These are phyloP conservation scores for Zaprionus lachaisei DNA, from an alignment of 1,140 invertebrate genomes.

Conservation along the genomic window DNA sequence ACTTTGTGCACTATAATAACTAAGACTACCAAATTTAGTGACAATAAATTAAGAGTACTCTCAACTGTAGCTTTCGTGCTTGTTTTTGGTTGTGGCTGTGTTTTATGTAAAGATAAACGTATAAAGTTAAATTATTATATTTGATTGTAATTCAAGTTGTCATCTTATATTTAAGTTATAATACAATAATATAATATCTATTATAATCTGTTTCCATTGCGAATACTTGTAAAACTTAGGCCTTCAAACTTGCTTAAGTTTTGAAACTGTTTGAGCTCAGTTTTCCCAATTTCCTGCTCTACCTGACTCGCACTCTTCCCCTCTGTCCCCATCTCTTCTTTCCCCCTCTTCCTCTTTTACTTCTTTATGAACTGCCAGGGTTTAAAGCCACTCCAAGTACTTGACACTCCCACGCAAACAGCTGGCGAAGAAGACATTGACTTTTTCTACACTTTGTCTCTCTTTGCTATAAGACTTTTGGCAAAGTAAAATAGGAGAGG, in stretches of 20 bases:
- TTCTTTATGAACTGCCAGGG: constrained; percentile 19
- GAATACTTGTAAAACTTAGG: constrained; percentile 8
- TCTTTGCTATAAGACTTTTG: constrained; percentile 19
- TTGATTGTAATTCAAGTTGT: too few species aligned
- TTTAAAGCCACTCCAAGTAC: constrained; percentile 25
- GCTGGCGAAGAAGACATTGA: constrained; percentile 25
- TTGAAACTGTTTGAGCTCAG: not conserved
- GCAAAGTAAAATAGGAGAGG: not conserved
- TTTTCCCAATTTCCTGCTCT: constrained; percentile 15
- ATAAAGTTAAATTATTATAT: too few species aligned
- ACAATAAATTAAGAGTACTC: too few species aligned
- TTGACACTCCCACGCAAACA: constrained; percentile 34
- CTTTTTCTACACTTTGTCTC: constrained; percentile 27
- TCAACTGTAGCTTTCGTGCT: too few species aligned
- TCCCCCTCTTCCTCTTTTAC: not conserved
- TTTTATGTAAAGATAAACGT: too few species aligned
- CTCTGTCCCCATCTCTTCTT: not conserved
- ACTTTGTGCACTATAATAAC: too few species aligned
- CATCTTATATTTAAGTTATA: too few species aligned
- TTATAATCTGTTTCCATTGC: not conserved
- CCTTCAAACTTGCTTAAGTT: not conserved
- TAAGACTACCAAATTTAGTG: too few species aligned
- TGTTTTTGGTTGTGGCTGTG: too few species aligned
- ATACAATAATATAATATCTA: too few species aligned
- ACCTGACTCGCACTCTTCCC: not conserved